Evolutionary conservation across 2,113 vertebrate genomes (phyloP).

Genomic region (Hippocampus zosterae): DNA sequence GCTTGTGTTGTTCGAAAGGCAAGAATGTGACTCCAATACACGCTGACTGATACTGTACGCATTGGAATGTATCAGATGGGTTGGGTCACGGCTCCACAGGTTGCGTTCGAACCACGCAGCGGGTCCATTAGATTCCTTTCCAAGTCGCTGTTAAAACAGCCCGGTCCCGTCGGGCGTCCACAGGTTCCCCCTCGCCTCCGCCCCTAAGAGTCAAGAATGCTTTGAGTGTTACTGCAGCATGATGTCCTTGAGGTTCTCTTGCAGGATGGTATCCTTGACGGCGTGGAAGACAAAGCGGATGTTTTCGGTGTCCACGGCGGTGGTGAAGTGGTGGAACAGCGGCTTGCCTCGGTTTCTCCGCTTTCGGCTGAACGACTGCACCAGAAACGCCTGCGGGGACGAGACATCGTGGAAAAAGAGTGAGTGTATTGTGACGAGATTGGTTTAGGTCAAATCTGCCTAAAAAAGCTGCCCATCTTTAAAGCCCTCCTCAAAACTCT

Average conservation of each 20-base stretch:
- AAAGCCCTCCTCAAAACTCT: no score
- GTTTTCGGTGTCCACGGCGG: conserved; percentile 95
- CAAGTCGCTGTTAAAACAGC: conserved; percentile 31
- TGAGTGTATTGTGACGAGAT: neutral
- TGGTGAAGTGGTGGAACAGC: conserved; percentile 96
- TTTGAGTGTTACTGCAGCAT: conserved; percentile 86
- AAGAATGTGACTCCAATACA: conserved; percentile 12
- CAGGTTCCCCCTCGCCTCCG: conserved; percentile 10
- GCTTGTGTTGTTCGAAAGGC: conserved; percentile 14
- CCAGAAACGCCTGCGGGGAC: conserved; percentile 76
- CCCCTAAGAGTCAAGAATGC: neutral
- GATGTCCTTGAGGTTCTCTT: conserved; percentile 84
- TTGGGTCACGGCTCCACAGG: conserved; percentile 40
- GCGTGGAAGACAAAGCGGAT: conserved; percentile 97
- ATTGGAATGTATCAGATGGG: neutral
- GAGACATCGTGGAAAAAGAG: neutral
- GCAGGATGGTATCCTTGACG: conserved; percentile 89
- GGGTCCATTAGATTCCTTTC: conserved; percentile 26
- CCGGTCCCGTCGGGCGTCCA: conserved; percentile 23
- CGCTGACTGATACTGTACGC: conserved; percentile 27
- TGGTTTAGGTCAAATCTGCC: neutral
- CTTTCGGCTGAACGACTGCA: conserved; percentile 90
- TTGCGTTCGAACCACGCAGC: conserved; percentile 29
- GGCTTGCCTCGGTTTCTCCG: conserved; percentile 88
- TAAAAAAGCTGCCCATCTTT: no score